Conservation (phyloP, 37 sponge, comb jelly and placozoan species). For the Chondrosia reniformis region DNA sequence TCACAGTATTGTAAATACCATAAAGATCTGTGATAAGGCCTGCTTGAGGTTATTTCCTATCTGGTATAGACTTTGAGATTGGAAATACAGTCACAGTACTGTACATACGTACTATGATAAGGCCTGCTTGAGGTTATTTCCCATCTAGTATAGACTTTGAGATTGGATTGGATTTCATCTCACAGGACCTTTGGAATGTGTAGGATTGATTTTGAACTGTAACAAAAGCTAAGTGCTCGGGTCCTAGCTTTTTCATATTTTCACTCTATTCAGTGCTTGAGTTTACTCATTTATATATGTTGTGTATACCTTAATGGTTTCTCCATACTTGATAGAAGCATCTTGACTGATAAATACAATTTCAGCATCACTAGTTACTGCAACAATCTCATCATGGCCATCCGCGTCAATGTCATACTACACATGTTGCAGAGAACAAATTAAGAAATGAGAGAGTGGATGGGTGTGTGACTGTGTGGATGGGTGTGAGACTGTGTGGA, state of each 20-base stretch:
- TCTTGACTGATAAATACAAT: slow-evolving; percentile 52
- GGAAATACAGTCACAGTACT: no score
- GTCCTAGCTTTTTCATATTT: background rate
- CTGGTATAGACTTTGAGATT: no score
- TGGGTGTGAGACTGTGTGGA: background rate
- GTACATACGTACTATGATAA: no score
- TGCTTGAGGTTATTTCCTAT: no score
- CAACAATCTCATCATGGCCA: slow-evolving; percentile 54
- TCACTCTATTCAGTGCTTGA: no score
- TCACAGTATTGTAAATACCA: no score
- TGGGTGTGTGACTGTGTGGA: background rate
- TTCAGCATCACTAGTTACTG: slow-evolving; percentile 67
- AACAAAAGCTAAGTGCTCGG: background rate
- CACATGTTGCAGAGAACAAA: background rate
- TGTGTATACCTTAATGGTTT: slow-evolving; percentile 60
- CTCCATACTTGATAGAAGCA: slow-evolving; percentile 49
- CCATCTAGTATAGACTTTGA: background rate
- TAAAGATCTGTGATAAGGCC: no score
- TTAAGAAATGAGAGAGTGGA: background rate
- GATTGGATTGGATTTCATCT: background rate
- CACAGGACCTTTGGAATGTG: background rate
- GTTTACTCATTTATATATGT: background rate
- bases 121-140: no score
- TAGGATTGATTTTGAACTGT: background rate
- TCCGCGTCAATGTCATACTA: slow-evolving; percentile 68